phyloP scores from a whole-genome alignment of 2,797 vertebrate genomes.

The Bovichtus variegatus region DNA sequence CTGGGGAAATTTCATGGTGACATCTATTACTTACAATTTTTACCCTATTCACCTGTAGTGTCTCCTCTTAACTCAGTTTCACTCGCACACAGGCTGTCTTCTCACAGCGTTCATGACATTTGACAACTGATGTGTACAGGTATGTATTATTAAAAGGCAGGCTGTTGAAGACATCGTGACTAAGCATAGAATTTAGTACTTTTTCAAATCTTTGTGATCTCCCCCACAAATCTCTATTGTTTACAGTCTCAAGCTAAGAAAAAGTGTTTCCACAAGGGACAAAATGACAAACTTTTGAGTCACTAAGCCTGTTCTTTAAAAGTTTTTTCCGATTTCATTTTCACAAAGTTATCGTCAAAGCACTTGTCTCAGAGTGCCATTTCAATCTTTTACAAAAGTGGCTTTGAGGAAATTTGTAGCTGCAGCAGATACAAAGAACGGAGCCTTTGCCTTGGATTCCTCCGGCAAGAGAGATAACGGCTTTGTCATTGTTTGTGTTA shows the following conservation, averaged over 20 bases:
- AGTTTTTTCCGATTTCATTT: conserved; percentile 27
- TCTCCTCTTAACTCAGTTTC: too few species aligned
- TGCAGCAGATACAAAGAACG: conserved; percentile 22
- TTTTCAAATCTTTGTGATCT: conserved; percentile 15
- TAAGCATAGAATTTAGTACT: neutral
- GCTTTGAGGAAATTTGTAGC: conserved; percentile 54
- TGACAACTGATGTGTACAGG: neutral
- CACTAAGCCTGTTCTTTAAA: conserved; percentile 12
- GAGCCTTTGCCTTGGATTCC: conserved; percentile 27
- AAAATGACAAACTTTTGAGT: conserved; percentile 23
- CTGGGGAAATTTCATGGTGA: too few species aligned
- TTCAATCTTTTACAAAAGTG: conserved; percentile 43
- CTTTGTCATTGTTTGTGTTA: conserved; percentile 63
- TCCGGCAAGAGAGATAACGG: conserved; percentile 47
- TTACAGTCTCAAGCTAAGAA: conserved; percentile 8
- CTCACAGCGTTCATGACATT: conserved; percentile 23
- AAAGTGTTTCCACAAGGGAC: conserved; percentile 23
- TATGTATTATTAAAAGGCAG: conserved; percentile 24
- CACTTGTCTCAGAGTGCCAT: conserved; percentile 12
- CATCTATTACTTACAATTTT: too few species aligned
- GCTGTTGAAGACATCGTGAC: neutral
- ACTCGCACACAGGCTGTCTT: too few species aligned
- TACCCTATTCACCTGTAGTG: too few species aligned
- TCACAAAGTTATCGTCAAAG: conserved; percentile 27
- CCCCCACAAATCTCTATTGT: neutral